Percentiles rank a stretch among this genome's conserved stretches.
These are phyloP conservation scores for Bucco capensis DNA, from an alignment of 2,113 vertebrate species.

Conservation along the genomic window DNA sequence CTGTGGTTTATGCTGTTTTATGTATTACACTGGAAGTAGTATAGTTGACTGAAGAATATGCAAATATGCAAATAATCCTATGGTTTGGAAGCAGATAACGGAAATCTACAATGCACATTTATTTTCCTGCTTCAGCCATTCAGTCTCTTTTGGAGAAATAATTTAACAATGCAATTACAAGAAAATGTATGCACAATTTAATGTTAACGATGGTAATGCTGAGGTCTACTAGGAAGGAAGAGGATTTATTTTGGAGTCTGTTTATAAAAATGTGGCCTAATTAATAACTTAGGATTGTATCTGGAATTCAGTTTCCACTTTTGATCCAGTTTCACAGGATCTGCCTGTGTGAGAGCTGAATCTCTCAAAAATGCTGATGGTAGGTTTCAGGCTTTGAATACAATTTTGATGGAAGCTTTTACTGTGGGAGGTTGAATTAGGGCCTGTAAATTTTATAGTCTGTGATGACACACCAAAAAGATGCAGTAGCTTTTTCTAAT, in stretches of 20 bases:
- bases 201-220: background rate
- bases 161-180: background rate
- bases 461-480: background rate
- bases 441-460: background rate
- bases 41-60: conserved; percentile 19
- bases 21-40: conserved; percentile 55
- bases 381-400: conserved; percentile 1
- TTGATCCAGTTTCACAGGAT: background rate
- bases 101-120: conserved; percentile 6
- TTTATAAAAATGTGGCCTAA: background rate
- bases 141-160: background rate
- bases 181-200: background rate
- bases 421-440: background rate
- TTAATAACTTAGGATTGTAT: background rate
- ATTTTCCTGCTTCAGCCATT: background rate
- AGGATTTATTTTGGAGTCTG: background rate
- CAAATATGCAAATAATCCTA: background rate
- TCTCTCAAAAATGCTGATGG: background rate
- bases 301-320: background rate
- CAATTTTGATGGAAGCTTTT: background rate
- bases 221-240: background rate
- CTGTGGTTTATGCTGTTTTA: conserved; percentile 38
- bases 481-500: background rate
- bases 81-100: background rate
- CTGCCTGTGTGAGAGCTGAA: background rate